Percentiles rank a stretch among this genome's conserved stretches.
phyloP scores from a whole-genome alignment of 2,113 vertebrate species.

The Rhinichthys klamathensis region DNA sequence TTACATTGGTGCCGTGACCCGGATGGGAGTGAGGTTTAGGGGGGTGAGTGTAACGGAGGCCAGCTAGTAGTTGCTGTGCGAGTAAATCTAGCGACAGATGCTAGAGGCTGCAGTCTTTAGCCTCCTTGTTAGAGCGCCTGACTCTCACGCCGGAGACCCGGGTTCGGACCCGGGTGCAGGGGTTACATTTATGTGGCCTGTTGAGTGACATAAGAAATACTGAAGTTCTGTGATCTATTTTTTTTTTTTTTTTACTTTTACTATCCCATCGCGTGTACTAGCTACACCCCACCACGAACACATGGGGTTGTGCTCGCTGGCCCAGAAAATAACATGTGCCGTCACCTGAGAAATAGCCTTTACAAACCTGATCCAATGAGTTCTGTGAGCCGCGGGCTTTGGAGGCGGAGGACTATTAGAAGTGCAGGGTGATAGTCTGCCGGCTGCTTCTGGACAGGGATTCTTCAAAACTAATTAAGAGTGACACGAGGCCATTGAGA shows the following conservation, averaged over 20 bases:
- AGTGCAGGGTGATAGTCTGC: background rate
- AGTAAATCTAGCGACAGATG: too few species aligned
- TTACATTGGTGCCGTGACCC: too few species aligned
- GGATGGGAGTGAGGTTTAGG: too few species aligned
- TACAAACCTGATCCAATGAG: conserved; percentile 50
- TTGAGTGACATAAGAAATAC: background rate
- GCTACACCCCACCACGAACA: background rate
- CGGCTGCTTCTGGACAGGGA: conserved; percentile 52
- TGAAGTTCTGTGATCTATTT: background rate
- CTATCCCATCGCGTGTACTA: background rate
- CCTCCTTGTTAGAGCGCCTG: too few species aligned
- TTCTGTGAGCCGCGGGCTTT: conserved; percentile 42
- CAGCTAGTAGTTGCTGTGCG: too few species aligned
- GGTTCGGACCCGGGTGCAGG: too few species aligned
- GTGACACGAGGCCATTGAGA: conserved; percentile 22
- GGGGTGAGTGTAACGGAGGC: too few species aligned
- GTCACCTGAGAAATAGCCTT: conserved; percentile 26
- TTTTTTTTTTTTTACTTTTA: background rate
- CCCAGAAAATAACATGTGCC: conserved; percentile 7
- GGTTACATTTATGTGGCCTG: background rate
- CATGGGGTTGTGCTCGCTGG: conserved; percentile 36
- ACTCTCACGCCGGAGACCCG: too few species aligned
- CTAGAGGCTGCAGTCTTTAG: too few species aligned
- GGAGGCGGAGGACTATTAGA: conserved; percentile 9
- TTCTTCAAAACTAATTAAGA: conserved; percentile 54